phyloP scores from a whole-genome alignment of 2,888 invertebrate species.

The Scelioninae gen. 2 region DNA sequence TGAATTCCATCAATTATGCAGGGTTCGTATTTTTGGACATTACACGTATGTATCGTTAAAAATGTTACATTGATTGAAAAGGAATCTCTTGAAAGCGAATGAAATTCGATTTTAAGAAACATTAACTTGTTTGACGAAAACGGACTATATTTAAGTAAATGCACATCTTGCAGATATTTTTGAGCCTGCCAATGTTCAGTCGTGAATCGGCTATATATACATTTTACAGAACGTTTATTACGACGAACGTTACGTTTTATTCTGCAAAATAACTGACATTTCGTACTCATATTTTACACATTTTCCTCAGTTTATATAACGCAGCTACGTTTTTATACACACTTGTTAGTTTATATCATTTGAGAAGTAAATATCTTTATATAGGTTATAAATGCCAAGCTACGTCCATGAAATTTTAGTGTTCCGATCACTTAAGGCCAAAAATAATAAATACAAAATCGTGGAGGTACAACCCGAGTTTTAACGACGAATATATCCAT shows the following conservation, averaged over 20 bases:
- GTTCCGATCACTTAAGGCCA: slow-evolving; percentile 31
- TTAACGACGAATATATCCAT: slow-evolving; percentile 18
- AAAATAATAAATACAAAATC: slow-evolving; percentile 43
- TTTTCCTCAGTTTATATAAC: background rate
- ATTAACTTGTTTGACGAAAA: too few relatives aligned
- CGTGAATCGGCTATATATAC: too few relatives aligned
- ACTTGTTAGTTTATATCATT: slow-evolving; percentile 40
- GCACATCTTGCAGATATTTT: too few relatives aligned
- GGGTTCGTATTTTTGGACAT: too few relatives aligned
- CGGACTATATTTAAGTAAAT: too few relatives aligned
- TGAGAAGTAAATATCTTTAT: slow-evolving; percentile 42
- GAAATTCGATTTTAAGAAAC: too few relatives aligned
- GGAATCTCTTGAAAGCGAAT: too few relatives aligned
- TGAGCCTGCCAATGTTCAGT: too few relatives aligned
- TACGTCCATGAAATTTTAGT: slow-evolving; percentile 23
- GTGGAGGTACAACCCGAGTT: slow-evolving; percentile 24
- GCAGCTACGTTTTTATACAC: slow-evolving; percentile 11
- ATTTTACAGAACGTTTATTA: background rate
- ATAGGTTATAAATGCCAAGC: slow-evolving; percentile 39
- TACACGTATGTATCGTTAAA: too few relatives aligned
- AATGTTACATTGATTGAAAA: too few relatives aligned
- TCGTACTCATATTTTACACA: background rate
- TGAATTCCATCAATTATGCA: too few relatives aligned
- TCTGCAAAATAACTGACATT: background rate
- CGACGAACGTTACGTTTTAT: background rate